These are phyloP conservation scores for Tricholauxania praeusta DNA, from an alignment of 2,888 invertebrate genomes.

Conservation along the genomic window DNA sequence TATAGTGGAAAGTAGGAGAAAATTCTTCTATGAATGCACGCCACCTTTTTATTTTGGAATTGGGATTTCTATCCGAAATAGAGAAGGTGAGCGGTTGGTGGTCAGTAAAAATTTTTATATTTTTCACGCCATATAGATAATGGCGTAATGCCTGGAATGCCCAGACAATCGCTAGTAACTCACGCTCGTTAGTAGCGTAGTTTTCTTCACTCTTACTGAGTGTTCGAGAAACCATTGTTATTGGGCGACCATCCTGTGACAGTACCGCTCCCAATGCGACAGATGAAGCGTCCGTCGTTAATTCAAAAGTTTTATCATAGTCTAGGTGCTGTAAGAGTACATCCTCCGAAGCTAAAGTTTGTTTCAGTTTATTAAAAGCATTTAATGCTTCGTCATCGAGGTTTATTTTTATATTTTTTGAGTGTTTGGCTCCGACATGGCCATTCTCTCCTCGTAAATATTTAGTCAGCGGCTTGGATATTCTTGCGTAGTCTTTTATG, in stretches of 20 bases:
- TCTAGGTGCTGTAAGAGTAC: slow-evolving; percentile 34
- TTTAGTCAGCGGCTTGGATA: slow-evolving; percentile 40
- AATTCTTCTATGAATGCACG: slow-evolving; percentile 43
- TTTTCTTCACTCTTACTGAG: slow-evolving; percentile 25
- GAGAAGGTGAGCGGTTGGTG: slow-evolving; percentile 45
- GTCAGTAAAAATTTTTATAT: slow-evolving; percentile 43
- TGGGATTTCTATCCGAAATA: slow-evolving; percentile 43
- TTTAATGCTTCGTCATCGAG: slow-evolving; percentile 37
- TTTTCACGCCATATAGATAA: slow-evolving; percentile 57
- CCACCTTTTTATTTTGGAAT: slow-evolving; percentile 39
- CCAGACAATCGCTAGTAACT: slow-evolving; percentile 36
- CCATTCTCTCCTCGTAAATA: slow-evolving; percentile 42
- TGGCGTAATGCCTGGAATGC: slow-evolving; percentile 57
- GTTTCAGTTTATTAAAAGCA: slow-evolving; percentile 39
- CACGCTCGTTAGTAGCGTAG: slow-evolving; percentile 45
- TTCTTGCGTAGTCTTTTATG: slow-evolving; percentile 40
- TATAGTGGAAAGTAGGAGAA: slow-evolving; percentile 39
- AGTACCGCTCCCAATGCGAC: not conserved
- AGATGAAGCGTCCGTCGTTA: slow-evolving; percentile 39
- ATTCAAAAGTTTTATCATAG: slow-evolving; percentile 34
- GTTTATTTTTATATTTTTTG: slow-evolving; percentile 38
- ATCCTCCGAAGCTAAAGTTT: slow-evolving; percentile 36
- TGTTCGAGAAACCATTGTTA: slow-evolving; percentile 41
- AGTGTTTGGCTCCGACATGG: slow-evolving; percentile 27
- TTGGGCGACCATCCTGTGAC: slow-evolving; percentile 38